phyloP scores from a whole-genome alignment of 2,113 vertebrate genomes.

The Megaceryle maxima region DNA sequence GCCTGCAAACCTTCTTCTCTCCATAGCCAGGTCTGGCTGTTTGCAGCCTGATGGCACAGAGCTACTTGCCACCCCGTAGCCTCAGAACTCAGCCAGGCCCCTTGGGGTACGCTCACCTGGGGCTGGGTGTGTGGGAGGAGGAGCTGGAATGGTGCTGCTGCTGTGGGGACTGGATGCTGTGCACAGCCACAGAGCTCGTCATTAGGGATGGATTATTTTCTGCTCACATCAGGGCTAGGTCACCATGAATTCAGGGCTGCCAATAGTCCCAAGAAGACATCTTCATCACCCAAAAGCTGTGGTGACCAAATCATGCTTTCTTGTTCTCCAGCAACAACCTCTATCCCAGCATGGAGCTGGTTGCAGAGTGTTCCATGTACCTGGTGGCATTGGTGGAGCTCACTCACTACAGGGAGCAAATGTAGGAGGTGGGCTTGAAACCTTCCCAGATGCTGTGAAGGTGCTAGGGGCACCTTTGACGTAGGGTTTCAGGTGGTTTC shows the following conservation, averaged over 20 bases:
- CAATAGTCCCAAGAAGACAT: background rate
- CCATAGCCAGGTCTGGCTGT: background rate
- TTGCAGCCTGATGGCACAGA: background rate
- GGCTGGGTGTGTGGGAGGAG: background rate
- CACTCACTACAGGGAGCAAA: accelerated
- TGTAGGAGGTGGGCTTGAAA: background rate
- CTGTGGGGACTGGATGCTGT: background rate
- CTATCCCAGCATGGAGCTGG: background rate
- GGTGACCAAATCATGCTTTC: background rate
- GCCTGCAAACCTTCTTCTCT: background rate
- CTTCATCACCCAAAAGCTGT: background rate
- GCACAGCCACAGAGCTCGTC: background rate
- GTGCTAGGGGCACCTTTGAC: background rate
- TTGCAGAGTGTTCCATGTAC: background rate
- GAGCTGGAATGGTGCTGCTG: background rate
- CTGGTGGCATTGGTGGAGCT: background rate
- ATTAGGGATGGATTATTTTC: background rate
- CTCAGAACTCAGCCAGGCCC: accelerated
- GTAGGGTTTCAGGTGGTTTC: background rate
- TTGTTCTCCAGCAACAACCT: background rate
- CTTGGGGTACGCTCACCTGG: background rate
- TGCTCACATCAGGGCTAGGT: background rate
- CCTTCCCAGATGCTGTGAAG: background rate
- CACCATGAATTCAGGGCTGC: background rate
- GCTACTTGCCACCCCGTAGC: background rate